phyloP scores from a whole-genome alignment of 2,888 invertebrate species.

The Acanthosepion pharaonis region DNA sequence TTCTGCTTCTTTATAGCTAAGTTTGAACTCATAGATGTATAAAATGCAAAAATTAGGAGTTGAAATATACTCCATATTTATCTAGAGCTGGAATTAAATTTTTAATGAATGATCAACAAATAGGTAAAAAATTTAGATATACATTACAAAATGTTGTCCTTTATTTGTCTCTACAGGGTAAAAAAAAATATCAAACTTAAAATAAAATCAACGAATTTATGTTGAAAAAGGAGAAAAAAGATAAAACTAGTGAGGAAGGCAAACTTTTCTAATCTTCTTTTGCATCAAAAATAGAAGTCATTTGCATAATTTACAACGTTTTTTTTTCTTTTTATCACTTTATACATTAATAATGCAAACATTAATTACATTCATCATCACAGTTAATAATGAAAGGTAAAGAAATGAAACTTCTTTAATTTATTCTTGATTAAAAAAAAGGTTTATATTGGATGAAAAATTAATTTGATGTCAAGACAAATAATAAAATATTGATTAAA shows the following conservation, averaged over 20 bases:
- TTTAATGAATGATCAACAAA: too few species aligned
- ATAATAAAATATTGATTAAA: neutral
- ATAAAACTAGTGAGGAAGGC: neutral
- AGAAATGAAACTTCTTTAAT: neutral
- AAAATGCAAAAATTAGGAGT: too few species aligned
- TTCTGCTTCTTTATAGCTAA: too few species aligned
- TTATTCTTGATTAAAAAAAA: constrained; percentile 8
- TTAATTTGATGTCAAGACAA: constrained; percentile 21
- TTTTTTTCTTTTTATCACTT: neutral
- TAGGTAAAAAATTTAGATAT: too few species aligned
- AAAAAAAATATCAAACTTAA: neutral
- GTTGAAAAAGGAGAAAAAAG: neutral
- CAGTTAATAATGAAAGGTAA: constrained; percentile 18
- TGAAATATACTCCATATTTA: too few species aligned
- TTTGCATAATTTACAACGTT: neutral
- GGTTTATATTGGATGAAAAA: constrained; percentile 1
- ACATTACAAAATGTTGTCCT: neutral
- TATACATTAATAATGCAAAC: neutral
- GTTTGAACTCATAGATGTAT: too few species aligned
- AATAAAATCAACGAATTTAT: neutral
- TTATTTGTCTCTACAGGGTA: neutral
- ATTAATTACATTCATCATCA: neutral
- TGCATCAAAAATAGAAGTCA: neutral
- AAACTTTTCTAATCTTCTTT: neutral
- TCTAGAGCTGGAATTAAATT: too few species aligned